A percentile compares a stretch with the other conserved stretches of the same genome.
Conservation (phyloP, 2,888 invertebrate species). For the Agrochola lychnidis region DNA sequence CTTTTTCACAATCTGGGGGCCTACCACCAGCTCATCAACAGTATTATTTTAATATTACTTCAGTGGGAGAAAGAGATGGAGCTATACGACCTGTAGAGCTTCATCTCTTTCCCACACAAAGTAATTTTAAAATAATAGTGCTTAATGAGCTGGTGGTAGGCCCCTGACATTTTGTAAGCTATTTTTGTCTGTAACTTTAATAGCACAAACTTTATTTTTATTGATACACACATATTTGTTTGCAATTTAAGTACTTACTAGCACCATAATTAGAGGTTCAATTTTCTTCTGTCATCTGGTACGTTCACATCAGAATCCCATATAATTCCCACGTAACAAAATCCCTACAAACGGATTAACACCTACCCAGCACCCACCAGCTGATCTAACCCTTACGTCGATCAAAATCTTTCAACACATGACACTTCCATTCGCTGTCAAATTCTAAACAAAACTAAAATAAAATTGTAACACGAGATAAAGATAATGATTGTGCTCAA, state of each 20-base stretch:
- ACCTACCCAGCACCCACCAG: constrained; percentile 27
- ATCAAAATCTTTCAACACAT: constrained; percentile 79
- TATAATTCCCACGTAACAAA: constrained; percentile 43
- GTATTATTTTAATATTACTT: no score
- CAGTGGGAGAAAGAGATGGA: no score
- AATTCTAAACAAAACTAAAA: constrained; percentile 71
- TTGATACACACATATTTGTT: neutral
- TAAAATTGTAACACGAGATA: constrained; percentile 85
- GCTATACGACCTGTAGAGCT: no score
- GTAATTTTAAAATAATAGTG: no score
- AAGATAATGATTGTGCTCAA: constrained; percentile 82
- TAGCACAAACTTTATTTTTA: neutral
- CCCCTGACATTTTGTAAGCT: neutral
- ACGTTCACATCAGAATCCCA: neutral
- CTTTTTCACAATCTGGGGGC: neutral
- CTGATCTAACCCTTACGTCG: constrained; percentile 73
- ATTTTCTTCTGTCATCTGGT: neutral
- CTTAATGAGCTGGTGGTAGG: no score
- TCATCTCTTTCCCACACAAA: no score
- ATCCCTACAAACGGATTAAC: constrained; percentile 51
- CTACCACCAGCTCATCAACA: no score
- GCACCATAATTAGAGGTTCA: neutral
- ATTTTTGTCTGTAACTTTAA: neutral
- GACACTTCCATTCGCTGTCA: constrained; percentile 65
- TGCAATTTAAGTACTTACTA: neutral